A percentile compares a stretch with the other conserved stretches of the same genome.
Conservation (phyloP, 2,113 vertebrate genomes). For the Thalassoma bifasciatum region DNA sequence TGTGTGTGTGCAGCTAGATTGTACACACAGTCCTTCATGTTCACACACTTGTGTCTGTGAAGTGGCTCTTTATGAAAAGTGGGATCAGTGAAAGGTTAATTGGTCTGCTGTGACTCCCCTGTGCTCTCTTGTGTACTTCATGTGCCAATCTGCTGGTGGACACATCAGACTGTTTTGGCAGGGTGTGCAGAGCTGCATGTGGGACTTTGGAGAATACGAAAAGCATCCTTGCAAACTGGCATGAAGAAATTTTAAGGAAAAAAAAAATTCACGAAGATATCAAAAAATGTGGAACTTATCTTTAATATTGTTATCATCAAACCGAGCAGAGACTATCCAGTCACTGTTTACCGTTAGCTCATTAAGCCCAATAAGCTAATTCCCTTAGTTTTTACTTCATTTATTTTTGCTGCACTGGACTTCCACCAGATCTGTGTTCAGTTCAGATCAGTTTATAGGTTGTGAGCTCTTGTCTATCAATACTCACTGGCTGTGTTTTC, state of each 20-base stretch:
- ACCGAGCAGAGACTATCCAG: no score
- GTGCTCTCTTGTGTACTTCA: slow-evolving; percentile 51
- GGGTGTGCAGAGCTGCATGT: not conserved
- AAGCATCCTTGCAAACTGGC: not conserved
- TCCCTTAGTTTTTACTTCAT: no score
- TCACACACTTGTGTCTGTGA: slow-evolving; percentile 46
- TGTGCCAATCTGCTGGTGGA: slow-evolving; percentile 37
- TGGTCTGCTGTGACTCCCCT: slow-evolving; percentile 61
- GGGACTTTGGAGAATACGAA: no score
- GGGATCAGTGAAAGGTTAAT: slow-evolving; percentile 77
- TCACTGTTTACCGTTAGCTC: no score
- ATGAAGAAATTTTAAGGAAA: not conserved
- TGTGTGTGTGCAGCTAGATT: slow-evolving; percentile 21
- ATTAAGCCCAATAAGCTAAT: no score
- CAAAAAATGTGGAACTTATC: no score
- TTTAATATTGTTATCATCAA: not conserved
- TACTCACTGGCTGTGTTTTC: no score
- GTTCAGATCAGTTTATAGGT: no score
- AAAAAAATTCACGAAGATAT: not conserved
- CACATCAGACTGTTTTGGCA: not conserved
- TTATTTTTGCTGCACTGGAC: no score
- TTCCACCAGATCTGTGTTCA: no score
- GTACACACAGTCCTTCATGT: slow-evolving; percentile 39
- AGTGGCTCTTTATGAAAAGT: slow-evolving; percentile 69
- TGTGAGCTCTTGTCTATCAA: no score